Conservation (phyloP, 2,797 vertebrate species). For the Tadarida brasiliensis region DNA sequence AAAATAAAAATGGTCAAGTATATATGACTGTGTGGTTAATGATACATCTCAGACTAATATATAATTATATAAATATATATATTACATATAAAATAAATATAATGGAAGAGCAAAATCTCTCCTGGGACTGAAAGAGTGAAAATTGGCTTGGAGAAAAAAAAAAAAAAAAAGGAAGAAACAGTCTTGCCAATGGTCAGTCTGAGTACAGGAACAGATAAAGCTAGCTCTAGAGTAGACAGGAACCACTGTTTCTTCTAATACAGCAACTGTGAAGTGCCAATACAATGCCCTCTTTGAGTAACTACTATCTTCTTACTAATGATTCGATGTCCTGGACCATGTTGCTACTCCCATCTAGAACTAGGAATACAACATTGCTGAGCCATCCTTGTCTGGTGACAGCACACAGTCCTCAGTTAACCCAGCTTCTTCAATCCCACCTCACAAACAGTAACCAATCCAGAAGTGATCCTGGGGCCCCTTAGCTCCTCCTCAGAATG, state of each 20-base stretch:
- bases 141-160: neutral
- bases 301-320: neutral
- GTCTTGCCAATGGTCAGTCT: neutral
- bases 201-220: neutral
- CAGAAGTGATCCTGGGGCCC: neutral
- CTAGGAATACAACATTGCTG: neutral
- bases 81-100: neutral
- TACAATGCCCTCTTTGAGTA: neutral
- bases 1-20: neutral
- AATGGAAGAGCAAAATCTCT: neutral
- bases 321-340: too few species aligned
- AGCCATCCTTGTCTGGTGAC: neutral
- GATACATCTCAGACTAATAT: neutral
- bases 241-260: neutral
- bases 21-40: neutral
- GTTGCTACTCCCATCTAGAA: neutral
- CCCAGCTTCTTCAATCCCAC: neutral
- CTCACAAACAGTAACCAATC: neutral
- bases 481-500: neutral
- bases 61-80: neutral
- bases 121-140: neutral
- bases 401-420: neutral
- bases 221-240: neutral
- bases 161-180: neutral
- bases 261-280: neutral